These are phyloP conservation scores for Pipistrellus kuhlii DNA, from an alignment of 2,797 vertebrate genomes.

Conservation along the genomic window DNA sequence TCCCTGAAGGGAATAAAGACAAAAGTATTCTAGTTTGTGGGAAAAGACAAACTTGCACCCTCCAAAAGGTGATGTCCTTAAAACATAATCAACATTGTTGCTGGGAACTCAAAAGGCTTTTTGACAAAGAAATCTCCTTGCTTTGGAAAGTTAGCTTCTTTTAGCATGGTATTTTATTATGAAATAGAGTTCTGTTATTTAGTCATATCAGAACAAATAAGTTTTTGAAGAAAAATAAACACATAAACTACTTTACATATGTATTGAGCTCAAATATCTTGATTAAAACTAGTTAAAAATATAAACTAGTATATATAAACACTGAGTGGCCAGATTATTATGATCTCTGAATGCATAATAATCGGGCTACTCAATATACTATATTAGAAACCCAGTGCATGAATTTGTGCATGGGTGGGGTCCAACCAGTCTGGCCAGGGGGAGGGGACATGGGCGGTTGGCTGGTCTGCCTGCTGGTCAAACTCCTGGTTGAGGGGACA, in stretches of 20 bases:
- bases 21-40: neutral
- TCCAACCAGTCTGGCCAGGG: too few relatives aligned
- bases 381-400: too few relatives aligned
- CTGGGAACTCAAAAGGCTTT: neutral
- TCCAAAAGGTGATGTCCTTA: neutral
- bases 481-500: too few relatives aligned
- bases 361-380: too few relatives aligned
- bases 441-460: too few relatives aligned
- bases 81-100: neutral
- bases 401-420: too few relatives aligned
- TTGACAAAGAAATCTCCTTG: neutral
- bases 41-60: neutral
- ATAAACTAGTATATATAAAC: neutral
- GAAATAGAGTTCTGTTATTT: neutral
- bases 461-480: too few relatives aligned
- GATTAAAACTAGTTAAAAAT: neutral
- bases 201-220: neutral
- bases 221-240: conserved; percentile 20
- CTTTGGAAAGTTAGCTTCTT: neutral
- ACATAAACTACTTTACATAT: neutral
- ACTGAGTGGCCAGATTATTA: too few relatives aligned
- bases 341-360: too few relatives aligned
- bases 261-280: neutral
- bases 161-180: neutral
- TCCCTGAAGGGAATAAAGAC: neutral